Evolutionary conservation across 2,888 invertebrate species (phyloP).

Genomic region (Stegana nigrithorax): DNA sequence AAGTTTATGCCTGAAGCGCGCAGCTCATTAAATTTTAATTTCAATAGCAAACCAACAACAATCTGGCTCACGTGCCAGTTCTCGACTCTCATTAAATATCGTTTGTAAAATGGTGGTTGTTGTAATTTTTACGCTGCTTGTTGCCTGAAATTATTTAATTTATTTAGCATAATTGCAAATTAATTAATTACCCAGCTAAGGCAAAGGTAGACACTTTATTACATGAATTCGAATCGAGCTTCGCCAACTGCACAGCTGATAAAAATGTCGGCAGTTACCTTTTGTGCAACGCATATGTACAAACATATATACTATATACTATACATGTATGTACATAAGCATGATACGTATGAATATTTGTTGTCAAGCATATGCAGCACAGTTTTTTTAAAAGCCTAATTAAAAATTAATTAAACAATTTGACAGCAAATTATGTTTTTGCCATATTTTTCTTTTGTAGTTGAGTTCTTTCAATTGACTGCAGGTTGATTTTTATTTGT

Average conservation of each 20-base stretch:
- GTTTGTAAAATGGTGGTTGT: neutral
- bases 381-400: slow-evolving; percentile 36
- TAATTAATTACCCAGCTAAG: slow-evolving; percentile 42
- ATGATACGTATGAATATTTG: too few relatives aligned
- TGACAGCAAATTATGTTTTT: slow-evolving; percentile 27
- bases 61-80: neutral
- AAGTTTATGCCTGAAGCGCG: neutral
- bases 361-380: neutral
- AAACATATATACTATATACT: too few relatives aligned
- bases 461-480: slow-evolving; percentile 15
- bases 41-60: neutral
- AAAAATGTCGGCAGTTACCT: too few relatives aligned
- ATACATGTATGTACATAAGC: too few relatives aligned
- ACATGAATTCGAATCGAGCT: neutral
- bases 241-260: too few relatives aligned
- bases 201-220: neutral
- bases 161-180: slow-evolving; percentile 55
- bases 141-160: slow-evolving; percentile 51
- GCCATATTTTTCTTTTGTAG: neutral
- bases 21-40: slow-evolving; percentile 2
- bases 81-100: slow-evolving; percentile 4
- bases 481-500: slow-evolving; percentile 1
- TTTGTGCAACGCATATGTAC: too few relatives aligned
- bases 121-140: slow-evolving; percentile 28
- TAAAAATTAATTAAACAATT: slow-evolving; percentile 56